A percentile compares a stretch with the other conserved stretches of the same genome.
Evolutionary conservation across 1,140 invertebrate genomes (phyloP).

Genomic region (Campoletis sonorensis): DNA sequence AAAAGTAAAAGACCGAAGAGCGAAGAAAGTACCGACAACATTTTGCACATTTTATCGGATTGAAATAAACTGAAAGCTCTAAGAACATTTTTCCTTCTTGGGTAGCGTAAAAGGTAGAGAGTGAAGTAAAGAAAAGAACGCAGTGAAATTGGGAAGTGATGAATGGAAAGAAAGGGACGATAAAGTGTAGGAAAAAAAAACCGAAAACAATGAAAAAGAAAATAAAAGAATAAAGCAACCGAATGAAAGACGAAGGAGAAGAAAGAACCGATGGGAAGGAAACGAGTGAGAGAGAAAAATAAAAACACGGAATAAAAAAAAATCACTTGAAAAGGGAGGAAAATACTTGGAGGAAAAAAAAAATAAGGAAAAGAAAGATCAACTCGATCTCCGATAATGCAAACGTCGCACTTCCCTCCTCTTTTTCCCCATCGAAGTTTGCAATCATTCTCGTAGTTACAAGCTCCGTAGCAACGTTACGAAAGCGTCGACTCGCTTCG

Average conservation of each 20-base stretch:
- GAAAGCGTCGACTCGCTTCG: conserved; percentile 27
- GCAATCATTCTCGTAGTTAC: not conserved
- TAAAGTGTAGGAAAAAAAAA: not conserved
- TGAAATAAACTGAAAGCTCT: not conserved
- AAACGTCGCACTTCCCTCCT: not conserved
- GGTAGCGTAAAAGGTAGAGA: not conserved
- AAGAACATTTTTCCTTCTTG: not conserved
- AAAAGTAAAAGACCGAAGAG: not conserved
- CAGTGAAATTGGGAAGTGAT: too few relatives aligned
- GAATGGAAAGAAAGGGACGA: not conserved
- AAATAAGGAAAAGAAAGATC: not conserved
- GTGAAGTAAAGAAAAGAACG: too few relatives aligned
- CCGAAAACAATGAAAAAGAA: not conserved
- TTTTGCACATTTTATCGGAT: conserved; percentile 28
- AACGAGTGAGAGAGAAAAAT: not conserved
- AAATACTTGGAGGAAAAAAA: not conserved
- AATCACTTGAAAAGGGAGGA: not conserved
- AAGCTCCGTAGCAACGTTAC: conserved; percentile 1
- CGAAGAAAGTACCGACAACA: not conserved
- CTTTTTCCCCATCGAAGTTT: too few relatives aligned
- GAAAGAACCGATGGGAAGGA: too few relatives aligned
- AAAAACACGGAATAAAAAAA: not conserved
- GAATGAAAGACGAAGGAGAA: not conserved
- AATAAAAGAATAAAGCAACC: too few relatives aligned
- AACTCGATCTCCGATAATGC: not conserved